Base-by-base conservation (phyloP, 2,113 vertebrate species). In the Anser brachyrhynchus region DNA sequence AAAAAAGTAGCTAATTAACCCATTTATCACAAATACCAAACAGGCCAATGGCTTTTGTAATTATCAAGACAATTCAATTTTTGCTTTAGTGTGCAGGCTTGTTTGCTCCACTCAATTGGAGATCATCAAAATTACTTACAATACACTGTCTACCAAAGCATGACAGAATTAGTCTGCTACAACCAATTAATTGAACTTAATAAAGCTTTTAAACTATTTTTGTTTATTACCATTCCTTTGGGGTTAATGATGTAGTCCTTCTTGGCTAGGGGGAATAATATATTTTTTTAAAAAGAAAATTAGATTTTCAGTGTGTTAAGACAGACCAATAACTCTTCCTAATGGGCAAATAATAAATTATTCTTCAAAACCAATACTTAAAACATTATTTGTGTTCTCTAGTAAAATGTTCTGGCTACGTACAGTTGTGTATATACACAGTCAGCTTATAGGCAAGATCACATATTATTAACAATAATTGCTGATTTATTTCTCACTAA, bases 81-180 rank as follows among this genome's bases (percentile, higher is more conserved):
- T 98, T 97, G 96, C 96, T 95, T 96, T 97, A 91, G 92, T 92
- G 79, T 95, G 93, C 93, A 97, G 91, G 87, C 96, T 77, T 92
- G 83, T 96, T 97, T 98, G 90, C 81, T 94, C 91, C 96, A 95
- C 83, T 96, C 89, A 95, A 97, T 84, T 97, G 91, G 70, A 97
- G 91, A 98, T 95, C 89, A 97, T 97, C 95, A 97, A 94, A 98
- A 97, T 97, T 98, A 97, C 94, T 97, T 97, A 98, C 94, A 97
- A 97, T 97, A 97, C 78, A 95, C 92, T 95, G 90, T 84, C 96
- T 97, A 97, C 77, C 88, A 97, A 98, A 97, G 95, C 97, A 97
- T 97, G 92, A 97, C 80, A 98, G 97, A 97, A 97, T 97, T 94
- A 97, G 84, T 93, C 81, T 97, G 77, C 86, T 96, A 97, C 59